phyloP scores from a whole-genome alignment of 2,888 invertebrate genomes.

The Trichacis sp. region DNA sequence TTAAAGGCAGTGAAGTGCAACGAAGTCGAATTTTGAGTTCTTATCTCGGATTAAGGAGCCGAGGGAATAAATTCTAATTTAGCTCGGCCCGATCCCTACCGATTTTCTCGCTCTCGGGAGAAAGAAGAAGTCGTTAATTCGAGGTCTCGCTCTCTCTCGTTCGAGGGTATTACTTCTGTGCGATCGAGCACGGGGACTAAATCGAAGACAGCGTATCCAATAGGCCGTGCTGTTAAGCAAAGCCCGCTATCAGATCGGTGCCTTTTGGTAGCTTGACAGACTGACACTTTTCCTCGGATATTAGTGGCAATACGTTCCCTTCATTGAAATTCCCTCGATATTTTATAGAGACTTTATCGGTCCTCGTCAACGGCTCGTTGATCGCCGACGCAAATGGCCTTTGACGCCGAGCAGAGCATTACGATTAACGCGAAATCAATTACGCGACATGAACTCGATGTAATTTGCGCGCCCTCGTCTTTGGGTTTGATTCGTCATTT shows the following conservation, averaged over 20 bases:
- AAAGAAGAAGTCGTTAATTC: conserved; percentile 12
- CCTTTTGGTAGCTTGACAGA: conserved; percentile 63
- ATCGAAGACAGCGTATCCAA: conserved; percentile 27
- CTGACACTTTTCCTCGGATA: conserved; percentile 63
- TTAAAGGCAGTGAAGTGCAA: conserved; percentile 33
- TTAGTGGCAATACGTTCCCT: conserved; percentile 66
- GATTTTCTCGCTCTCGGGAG: conserved; percentile 40
- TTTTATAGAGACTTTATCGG: not conserved
- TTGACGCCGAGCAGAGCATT: conserved; percentile 8
- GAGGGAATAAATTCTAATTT: conserved; percentile 48
- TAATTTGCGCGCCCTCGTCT: too few species aligned
- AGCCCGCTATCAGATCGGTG: conserved; percentile 54
- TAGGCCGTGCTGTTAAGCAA: conserved; percentile 27
- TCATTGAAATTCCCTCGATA: conserved; percentile 56
- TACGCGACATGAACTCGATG: conserved; percentile 6
- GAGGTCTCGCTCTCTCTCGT: conserved; percentile 21
- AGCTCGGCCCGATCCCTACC: conserved; percentile 20
- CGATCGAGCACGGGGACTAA: conserved; percentile 36
- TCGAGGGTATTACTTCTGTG: conserved; percentile 35
- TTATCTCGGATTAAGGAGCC: conserved; percentile 52
- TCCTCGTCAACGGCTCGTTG: conserved; percentile 8
- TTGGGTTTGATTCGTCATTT: too few species aligned
- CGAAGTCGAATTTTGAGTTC: conserved; percentile 21
- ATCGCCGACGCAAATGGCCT: conserved; percentile 1
- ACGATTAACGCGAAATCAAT: conserved; percentile 8